A percentile compares a stretch with the other conserved stretches of the same genome.
These are phyloP conservation scores for Struthio camelus DNA, from an alignment of 2,113 vertebrate genomes.

Conservation along the genomic window DNA sequence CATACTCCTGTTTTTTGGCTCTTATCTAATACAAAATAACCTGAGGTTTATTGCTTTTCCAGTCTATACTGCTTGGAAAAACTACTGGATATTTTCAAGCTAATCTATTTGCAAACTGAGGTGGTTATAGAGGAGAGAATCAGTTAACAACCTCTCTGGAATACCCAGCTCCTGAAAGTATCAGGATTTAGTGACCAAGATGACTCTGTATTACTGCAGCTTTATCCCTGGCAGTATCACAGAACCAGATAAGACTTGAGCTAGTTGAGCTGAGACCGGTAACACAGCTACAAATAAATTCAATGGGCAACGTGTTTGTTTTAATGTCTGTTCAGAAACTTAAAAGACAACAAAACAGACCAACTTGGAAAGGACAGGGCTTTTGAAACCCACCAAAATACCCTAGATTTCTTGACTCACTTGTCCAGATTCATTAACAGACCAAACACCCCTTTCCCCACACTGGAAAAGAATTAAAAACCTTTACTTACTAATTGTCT, in stretches of 20 bases:
- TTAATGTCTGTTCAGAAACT: not conserved
- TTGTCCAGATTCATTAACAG: not conserved
- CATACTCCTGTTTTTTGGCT: not conserved
- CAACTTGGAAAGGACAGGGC: not conserved
- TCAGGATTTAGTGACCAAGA: not conserved
- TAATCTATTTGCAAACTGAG: not conserved
- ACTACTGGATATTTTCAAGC: not conserved
- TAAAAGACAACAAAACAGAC: not conserved
- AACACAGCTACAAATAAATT: not conserved
- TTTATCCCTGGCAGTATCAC: not conserved
- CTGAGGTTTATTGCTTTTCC: not conserved
- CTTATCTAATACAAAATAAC: not conserved
- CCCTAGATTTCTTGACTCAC: not conserved
- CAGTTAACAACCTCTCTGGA: not conserved
- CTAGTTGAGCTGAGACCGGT: not conserved
- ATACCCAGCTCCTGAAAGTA: not conserved
- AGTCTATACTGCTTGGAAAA: not conserved
- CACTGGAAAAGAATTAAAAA: not conserved
- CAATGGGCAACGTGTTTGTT: rapidly evolving
- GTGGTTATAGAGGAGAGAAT: not conserved
- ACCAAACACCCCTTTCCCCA: rapidly evolving
- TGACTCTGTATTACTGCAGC: not conserved
- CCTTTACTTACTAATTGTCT: conserved; percentile 60
- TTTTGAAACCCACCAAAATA: not conserved
- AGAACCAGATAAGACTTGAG: not conserved